Base-by-base conservation (phyloP, 1,140 invertebrate genomes). In the Ptiloglossa arizonensis region DNA sequence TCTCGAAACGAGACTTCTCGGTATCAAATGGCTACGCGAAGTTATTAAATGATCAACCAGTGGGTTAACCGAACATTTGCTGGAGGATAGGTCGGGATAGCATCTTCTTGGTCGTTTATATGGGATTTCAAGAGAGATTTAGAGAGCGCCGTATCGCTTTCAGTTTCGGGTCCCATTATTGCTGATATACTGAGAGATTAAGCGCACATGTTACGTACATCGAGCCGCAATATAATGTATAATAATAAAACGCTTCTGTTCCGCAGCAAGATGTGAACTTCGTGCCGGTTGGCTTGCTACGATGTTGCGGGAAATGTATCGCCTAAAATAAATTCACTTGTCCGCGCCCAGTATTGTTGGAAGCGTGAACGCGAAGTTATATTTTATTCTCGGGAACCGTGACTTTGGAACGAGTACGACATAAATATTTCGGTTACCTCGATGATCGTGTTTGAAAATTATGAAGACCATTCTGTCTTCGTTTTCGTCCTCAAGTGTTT, bases 151-250 rank as follows among this genome's bases (percentile, higher is more conserved):
- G 63, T 82, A 63, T 72, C 76, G 69, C 77, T 79, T 85, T 83
- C 62, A 80, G 72, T 59, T 73, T 70, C 48, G 60, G 71, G 44
- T 59, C 8, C 83, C 80, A 82, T 85, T 85, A 85, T 85, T 77
- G 86, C 82, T 91, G 89, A 91, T 91, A 91, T 91, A 92, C 85
- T 86, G 86, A 69, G 86, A 91, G 90, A 92, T 91, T 91, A 92
- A 88, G 81, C 88, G 87, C 90, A 91, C 88, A 87, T 90, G 91
- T 90, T 92, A 90, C 90, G 80, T 87, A 83, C 82, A 73, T 81
- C 82, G 83, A 85, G 81, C 82, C 81, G 71, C 83, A 79, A 85
- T 83, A 80, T 84, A 87, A 86, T 85, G 79, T 79, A 54, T 52
- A 79, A 72, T 87, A 83, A 83, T 79, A 85, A 85, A 87, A 70